phyloP scores from a whole-genome alignment of 2,888 invertebrate genomes.

The Hydrotaea cyrtoneurina region DNA sequence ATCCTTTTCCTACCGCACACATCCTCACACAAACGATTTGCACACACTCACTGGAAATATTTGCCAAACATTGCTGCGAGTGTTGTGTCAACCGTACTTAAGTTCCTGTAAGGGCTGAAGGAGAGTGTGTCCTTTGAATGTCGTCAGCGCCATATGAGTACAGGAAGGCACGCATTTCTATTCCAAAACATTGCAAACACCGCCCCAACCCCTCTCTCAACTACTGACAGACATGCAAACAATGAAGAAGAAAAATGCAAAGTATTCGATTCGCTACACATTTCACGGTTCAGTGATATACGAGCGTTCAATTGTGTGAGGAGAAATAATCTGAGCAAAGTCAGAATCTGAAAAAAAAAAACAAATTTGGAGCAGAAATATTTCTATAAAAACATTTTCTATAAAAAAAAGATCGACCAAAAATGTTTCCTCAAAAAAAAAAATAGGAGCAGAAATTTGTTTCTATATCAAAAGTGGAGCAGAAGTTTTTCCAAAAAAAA shows the following conservation, averaged over 20 bases:
- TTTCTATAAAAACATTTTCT: too few relatives aligned
- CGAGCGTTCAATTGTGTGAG: not conserved
- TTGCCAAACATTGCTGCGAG: constrained; percentile 27
- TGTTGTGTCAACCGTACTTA: not conserved
- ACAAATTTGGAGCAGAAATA: too few relatives aligned
- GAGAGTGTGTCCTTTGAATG: not conserved
- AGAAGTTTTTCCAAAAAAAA: too few relatives aligned
- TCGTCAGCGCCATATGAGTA: not conserved
- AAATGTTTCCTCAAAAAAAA: too few relatives aligned
- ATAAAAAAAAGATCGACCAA: too few relatives aligned
- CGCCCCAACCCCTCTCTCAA: not conserved
- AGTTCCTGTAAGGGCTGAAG: constrained; percentile 7
- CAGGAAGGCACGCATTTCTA: constrained; percentile 25
- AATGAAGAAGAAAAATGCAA: not conserved
- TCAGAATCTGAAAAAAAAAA: too few relatives aligned
- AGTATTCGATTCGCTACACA: constrained; percentile 4
- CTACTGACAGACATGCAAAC: not conserved
- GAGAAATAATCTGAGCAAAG: not conserved
- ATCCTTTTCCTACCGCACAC: constrained; percentile 14
- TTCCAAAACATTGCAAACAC: not conserved
- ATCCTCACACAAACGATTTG: not conserved
- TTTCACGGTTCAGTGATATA: not conserved
- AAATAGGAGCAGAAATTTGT: too few relatives aligned
- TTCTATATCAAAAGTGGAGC: too few relatives aligned
- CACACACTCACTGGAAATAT: constrained; percentile 5